Evolutionary conservation across 2,797 vertebrate species (phyloP).

Genomic region (Acrocephalus scirpaceus): DNA sequence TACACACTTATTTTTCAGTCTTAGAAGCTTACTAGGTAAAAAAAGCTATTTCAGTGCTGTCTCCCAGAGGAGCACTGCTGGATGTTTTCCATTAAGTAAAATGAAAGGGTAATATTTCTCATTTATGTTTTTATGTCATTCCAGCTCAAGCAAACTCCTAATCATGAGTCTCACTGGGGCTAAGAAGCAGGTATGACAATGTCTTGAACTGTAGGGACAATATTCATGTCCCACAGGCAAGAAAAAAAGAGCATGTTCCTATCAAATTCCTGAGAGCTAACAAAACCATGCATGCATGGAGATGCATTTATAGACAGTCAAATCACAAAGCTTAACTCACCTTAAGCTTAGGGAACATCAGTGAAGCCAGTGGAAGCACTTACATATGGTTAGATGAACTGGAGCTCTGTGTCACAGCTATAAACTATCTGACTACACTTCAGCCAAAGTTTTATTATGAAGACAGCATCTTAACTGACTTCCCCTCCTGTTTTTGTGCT

Average conservation of each 20-base stretch:
- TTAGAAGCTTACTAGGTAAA: neutral
- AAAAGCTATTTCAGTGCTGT: neutral
- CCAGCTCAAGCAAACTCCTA: neutral
- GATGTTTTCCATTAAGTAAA: conserved; percentile 7
- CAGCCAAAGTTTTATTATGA: neutral
- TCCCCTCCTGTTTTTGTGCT: neutral
- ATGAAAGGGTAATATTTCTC: neutral
- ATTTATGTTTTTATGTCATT: neutral
- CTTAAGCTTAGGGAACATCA: neutral
- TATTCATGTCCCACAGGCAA: neutral
- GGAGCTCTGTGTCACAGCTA: neutral
- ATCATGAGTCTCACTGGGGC: neutral
- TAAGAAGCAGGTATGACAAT: neutral
- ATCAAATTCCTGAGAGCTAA: neutral
- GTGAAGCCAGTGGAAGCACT: neutral
- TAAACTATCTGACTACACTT: neutral
- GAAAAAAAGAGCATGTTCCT: neutral
- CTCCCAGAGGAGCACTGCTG: neutral
- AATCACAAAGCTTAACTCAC: neutral
- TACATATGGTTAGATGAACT: neutral
- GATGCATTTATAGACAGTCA: neutral
- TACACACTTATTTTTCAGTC: neutral
- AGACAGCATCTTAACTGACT: neutral
- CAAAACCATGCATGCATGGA: neutral
- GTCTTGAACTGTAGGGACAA: neutral